A percentile compares a stretch with the other conserved stretches of the same genome.
Conservation (phyloP, 2,113 vertebrate genomes). For the Columbina picui region DNA sequence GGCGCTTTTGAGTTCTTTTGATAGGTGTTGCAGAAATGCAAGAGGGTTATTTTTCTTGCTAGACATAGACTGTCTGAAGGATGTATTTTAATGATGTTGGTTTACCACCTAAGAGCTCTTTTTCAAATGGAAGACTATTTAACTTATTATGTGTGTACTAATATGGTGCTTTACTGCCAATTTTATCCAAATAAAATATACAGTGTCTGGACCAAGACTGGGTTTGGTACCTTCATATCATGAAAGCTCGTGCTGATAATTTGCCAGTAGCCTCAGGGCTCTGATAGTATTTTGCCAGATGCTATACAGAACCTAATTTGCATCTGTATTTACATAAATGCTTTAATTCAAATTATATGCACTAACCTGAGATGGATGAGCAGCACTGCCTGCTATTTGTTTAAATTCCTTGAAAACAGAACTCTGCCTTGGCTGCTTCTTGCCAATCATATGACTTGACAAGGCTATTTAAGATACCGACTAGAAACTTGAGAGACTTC, state of each 20-base stretch:
- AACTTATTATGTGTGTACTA: background rate
- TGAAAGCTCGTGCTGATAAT: conserved; percentile 22
- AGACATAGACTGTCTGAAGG: background rate
- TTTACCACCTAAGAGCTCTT: conserved; percentile 16
- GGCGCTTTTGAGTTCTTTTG: conserved; percentile 12
- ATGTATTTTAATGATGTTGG: background rate
- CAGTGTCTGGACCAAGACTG: background rate
- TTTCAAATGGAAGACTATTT: background rate
- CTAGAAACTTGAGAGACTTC: background rate
- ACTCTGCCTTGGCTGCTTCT: background rate
- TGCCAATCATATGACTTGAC: background rate
- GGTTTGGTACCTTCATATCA: conserved; percentile 8
- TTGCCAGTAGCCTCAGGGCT: conserved; percentile 35
- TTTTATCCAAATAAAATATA: conserved; percentile 26
- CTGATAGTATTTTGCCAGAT: conserved; percentile 54
- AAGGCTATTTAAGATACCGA: background rate
- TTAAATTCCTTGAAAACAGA: conserved; percentile 34
- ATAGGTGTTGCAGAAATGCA: conserved; percentile 35
- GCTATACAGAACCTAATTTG: conserved; percentile 42
- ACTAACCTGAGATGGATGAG: conserved; percentile 2
- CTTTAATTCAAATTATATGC: conserved; percentile 60
- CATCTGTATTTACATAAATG: conserved; percentile 66
- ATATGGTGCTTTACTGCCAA: background rate
- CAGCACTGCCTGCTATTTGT: conserved; percentile 7
- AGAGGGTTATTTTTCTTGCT: background rate